phyloP scores from a whole-genome alignment of 2,888 invertebrate genomes.

The Drosophila histrio region DNA sequence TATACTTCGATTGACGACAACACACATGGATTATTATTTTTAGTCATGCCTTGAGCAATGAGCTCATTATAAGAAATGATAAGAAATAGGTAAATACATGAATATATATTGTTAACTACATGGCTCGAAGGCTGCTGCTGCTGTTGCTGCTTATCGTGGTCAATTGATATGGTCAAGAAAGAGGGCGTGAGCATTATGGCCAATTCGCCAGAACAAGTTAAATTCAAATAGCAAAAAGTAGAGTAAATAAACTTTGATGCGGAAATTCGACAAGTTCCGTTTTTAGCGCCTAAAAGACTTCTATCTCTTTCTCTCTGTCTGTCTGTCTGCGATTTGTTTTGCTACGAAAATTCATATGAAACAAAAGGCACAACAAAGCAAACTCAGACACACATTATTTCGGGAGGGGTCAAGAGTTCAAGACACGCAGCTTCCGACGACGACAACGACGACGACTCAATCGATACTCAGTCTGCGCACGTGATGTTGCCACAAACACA shows the following conservation, averaged over 20 bases:
- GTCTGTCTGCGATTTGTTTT: constrained; percentile 64
- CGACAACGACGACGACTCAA: constrained; percentile 63
- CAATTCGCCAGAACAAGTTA: constrained; percentile 42
- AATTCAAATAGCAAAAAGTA: constrained; percentile 6
- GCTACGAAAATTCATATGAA: constrained; percentile 67
- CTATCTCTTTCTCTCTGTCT: constrained; percentile 14
- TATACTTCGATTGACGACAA: constrained; percentile 70
- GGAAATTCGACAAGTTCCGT: constrained; percentile 45
- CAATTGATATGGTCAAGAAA: constrained; percentile 55
- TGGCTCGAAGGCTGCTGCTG: constrained; percentile 18
- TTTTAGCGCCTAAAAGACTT: constrained; percentile 35
- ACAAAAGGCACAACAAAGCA: constrained; percentile 41
- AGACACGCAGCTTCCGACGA: constrained; percentile 73
- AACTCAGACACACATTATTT: constrained; percentile 42
- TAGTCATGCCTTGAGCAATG: constrained; percentile 63
- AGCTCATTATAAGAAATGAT: constrained; percentile 63
- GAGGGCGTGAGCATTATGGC: constrained; percentile 54
- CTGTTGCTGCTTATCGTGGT: constrained; percentile 23
- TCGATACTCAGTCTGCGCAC: constrained; percentile 76
- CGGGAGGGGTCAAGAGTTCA: constrained; percentile 74
- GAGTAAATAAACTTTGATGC: not conserved
- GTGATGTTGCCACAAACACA: constrained; percentile 57
- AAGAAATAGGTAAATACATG: constrained; percentile 2
- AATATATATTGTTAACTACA: too few species aligned
- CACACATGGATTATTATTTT: constrained; percentile 61